phyloP scores from a whole-genome alignment of 1,140 invertebrate genomes.

The Euwallacea fornicatus region DNA sequence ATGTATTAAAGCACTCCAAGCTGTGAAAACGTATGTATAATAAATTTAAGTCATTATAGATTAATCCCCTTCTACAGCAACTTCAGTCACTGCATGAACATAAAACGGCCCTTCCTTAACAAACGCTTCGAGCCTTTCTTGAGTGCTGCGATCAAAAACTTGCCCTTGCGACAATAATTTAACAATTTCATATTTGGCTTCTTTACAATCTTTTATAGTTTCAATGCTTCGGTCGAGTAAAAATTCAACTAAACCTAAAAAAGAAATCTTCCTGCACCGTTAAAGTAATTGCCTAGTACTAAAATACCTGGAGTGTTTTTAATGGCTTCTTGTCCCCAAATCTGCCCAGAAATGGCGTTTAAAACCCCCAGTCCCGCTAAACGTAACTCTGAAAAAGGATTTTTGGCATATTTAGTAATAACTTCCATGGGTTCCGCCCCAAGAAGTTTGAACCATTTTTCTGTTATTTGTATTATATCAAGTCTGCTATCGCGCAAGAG shows the following conservation, averaged over 20 bases:
- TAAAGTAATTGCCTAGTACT: background rate
- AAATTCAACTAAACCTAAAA: slow-evolving; percentile 71
- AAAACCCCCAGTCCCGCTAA: slow-evolving; percentile 59
- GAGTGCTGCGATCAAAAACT: slow-evolving; percentile 66
- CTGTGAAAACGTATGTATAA: too few species aligned
- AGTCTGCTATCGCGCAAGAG: slow-evolving; percentile 52
- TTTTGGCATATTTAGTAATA: slow-evolving; percentile 60
- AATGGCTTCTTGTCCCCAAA: slow-evolving; percentile 67
- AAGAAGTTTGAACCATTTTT: slow-evolving; percentile 62
- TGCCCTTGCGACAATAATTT: slow-evolving; percentile 63
- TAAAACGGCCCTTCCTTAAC: slow-evolving; percentile 73
- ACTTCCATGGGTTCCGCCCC: slow-evolving; percentile 58
- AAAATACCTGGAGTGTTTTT: slow-evolving; percentile 55
- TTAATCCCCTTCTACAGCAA: slow-evolving; percentile 64
- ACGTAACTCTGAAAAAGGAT: slow-evolving; percentile 66
- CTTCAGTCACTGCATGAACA: slow-evolving; percentile 65
- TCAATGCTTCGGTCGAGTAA: slow-evolving; percentile 71
- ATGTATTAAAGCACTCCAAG: too few species aligned
- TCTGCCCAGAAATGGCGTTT: slow-evolving; percentile 56
- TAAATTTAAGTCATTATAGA: background rate
- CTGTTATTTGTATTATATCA: slow-evolving; percentile 39
- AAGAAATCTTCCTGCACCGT: slow-evolving; percentile 5
- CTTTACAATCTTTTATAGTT: slow-evolving; percentile 70
- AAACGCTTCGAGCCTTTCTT: slow-evolving; percentile 63
- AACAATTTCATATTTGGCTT: slow-evolving; percentile 73